phyloP scores from a whole-genome alignment of 2,113 vertebrate species.

The Sturnus vulgaris region DNA sequence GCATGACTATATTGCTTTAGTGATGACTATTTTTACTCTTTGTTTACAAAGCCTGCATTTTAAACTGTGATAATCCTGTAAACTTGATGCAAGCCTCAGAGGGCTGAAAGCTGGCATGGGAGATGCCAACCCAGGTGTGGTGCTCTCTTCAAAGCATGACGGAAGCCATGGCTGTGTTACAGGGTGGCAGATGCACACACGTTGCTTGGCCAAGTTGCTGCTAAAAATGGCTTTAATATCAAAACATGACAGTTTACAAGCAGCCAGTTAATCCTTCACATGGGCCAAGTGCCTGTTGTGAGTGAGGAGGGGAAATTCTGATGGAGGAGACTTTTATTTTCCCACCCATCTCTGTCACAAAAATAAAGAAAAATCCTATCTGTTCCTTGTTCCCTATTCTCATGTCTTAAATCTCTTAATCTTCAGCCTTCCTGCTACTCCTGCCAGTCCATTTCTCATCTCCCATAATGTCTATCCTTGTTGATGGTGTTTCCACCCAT shows the following conservation, averaged over 20 bases:
- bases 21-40: not conserved
- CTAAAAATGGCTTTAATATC: slow-evolving; percentile 35
- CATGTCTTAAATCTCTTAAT: not conserved
- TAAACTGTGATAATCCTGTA: slow-evolving; percentile 17
- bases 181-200: slow-evolving; percentile 43
- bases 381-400: not conserved
- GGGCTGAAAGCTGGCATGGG: slow-evolving; percentile 26
- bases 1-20: not conserved
- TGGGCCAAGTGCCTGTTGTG: not conserved
- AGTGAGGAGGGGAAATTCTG: not conserved
- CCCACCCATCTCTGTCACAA: not conserved
- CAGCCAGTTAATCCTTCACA: not conserved
- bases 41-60: slow-evolving; percentile 47
- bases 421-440: not conserved
- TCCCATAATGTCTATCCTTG: not conserved
- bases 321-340: not conserved
- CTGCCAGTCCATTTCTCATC: not conserved
- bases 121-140: slow-evolving; percentile 54
- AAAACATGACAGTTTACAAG: slow-evolving; percentile 23
- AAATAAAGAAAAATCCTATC: not conserved
- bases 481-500: not conserved
- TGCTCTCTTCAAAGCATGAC: slow-evolving; percentile 32
- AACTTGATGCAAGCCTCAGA: slow-evolving; percentile 35
- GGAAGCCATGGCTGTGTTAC: slow-evolving; percentile 64
- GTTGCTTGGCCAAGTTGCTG: slow-evolving; percentile 30